Evolutionary conservation across 37 sponge, comb jelly and placozoan species (phyloP).

Genomic region (Lycopodina hypogea): DNA sequence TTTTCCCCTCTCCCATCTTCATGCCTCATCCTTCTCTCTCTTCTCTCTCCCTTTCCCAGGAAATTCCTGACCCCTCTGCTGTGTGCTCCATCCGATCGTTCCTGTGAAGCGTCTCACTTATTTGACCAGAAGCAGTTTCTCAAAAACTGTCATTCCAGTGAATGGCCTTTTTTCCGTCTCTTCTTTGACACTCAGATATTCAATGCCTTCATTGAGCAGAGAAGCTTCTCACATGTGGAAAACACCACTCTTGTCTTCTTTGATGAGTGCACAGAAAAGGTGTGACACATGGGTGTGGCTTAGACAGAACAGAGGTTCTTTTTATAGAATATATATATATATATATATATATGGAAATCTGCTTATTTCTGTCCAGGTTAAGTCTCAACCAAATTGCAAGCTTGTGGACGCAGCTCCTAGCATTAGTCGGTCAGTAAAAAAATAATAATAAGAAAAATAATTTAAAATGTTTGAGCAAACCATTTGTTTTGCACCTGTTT

Average conservation of each 20-base stretch:
- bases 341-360: not conserved
- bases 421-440: slow-evolving; percentile 27
- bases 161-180: slow-evolving; percentile 54
- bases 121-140: slow-evolving; percentile 69
- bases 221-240: slow-evolving; percentile 55
- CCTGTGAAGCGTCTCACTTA: slow-evolving; percentile 33
- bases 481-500: not conserved
- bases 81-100: slow-evolving; percentile 31
- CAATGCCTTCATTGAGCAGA: slow-evolving; percentile 70
- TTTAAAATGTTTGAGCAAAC: too few relatives aligned
- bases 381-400: slow-evolving; percentile 9
- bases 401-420: slow-evolving; percentile 17
- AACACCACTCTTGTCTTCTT: slow-evolving; percentile 68
- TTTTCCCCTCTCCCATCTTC: not conserved
- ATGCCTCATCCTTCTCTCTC: not conserved
- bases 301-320: not conserved
- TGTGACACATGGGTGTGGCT: not conserved
- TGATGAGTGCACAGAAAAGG: slow-evolving; percentile 85
- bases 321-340: not conserved
- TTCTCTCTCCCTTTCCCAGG: not conserved
- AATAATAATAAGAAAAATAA: too few relatives aligned
- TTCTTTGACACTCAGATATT: slow-evolving; percentile 86
- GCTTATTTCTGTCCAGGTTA: slow-evolving; percentile 1
- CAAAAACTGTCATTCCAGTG: slow-evolving; percentile 32
- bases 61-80: slow-evolving; percentile 44